Base-by-base conservation (phyloP, 2,888 invertebrate species). In the Chaetogeoica ovagalla region DNA sequence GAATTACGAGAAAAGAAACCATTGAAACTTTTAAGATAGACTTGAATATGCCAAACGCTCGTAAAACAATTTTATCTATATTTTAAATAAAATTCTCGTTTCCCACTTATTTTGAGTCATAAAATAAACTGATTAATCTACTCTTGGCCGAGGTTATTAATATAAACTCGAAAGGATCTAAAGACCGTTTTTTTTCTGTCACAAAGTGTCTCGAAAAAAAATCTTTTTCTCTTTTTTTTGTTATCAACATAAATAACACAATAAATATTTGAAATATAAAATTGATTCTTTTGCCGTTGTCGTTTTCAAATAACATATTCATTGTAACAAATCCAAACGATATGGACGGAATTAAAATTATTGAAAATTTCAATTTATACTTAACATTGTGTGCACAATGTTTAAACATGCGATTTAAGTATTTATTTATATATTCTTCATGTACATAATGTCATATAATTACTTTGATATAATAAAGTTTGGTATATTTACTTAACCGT, bases 61-160 rank as follows among this genome's bases (percentile, higher is more conserved):
- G 55, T 74, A 74, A 66, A 55, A 65, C 23, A 9, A 57, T 55
- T 75, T 75, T 75, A 75, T 57, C 65, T 55, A 57, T 55, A 57
- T 39, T 57, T 9, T 39, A 7, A 21, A 7, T 62, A 23, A 39
- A 60, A 63, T 63, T 19, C 17, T 19, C 19, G 17, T 21, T 39
- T 65, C 17, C 15, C 6, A 21, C 63, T 65, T 74, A 39, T 55
- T 39, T 52, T 37, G 55, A 74, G 52, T 55, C 21, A 43, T 74
- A 65, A 75, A 65, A 37, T 39, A 57, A 75, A 75, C 65, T 65
- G 65, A 75, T 75, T 75, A 65, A 74, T 66, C 55, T 57, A 57
- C 23, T 39, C 13, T 65, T 11, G 63, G 37, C 13, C 21, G 55
- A 57, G 21, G 74, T 30, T 55, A 15, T n/a, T 37, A 55, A n/a